A percentile compares a stretch with the other conserved stretches of the same genome.
Conservation (phyloP, 2,888 invertebrate species). For the Pristionchus mayeri region DNA sequence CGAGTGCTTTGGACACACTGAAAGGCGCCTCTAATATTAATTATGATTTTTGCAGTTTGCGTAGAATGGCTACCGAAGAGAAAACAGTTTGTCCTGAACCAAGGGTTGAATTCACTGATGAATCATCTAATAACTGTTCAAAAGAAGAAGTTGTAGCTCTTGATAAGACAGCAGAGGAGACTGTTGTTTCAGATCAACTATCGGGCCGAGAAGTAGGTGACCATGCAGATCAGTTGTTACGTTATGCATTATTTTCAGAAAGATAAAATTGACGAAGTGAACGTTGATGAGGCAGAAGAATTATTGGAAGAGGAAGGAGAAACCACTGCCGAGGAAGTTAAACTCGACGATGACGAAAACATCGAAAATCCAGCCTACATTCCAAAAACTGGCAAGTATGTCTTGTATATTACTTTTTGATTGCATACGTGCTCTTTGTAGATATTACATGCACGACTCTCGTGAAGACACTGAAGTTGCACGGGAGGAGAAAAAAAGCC, state of each 20-base stretch:
- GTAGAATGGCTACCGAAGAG: not conserved
- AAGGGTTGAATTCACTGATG: not conserved
- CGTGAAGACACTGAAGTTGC: slow-evolving; percentile 4
- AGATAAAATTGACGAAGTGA: not conserved
- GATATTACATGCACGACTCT: slow-evolving; percentile 48
- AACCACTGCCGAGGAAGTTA: not conserved
- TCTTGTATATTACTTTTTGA: too few species aligned
- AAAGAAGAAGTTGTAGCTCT: not conserved
- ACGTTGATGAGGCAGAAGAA: slow-evolving; percentile 3
- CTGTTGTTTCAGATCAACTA: not conserved
- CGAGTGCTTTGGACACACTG: too few species aligned
- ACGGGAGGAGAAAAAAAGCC: slow-evolving; percentile 24
- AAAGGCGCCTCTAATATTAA: too few species aligned
- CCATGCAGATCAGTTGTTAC: not conserved
- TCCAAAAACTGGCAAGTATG: slow-evolving; percentile 45
- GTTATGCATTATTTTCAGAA: not conserved
- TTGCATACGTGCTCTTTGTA: too few species aligned
- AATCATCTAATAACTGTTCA: not conserved
- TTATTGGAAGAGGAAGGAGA: slow-evolving; percentile 12
- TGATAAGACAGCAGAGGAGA: not conserved
- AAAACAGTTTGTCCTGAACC: not conserved
- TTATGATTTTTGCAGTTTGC: not conserved
- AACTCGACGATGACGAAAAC: slow-evolving; percentile 41
- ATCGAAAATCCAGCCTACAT: slow-evolving; percentile 43
- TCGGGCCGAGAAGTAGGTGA: not conserved